Evolutionary conservation across 2,797 vertebrate genomes (phyloP).

Genomic region (Rhinatrema bivittatum): DNA sequence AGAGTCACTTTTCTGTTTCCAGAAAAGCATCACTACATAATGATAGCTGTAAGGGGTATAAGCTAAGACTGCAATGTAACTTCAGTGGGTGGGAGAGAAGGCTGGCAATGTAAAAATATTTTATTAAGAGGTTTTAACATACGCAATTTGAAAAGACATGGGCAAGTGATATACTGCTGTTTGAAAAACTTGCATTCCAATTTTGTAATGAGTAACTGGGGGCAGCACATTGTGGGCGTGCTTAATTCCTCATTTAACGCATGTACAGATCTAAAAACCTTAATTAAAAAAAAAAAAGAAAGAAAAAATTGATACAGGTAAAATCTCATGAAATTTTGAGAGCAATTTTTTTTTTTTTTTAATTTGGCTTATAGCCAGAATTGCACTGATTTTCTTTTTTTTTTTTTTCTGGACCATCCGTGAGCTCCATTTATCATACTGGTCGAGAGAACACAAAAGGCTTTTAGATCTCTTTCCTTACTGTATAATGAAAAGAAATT

Average conservation of each 20-base stretch:
- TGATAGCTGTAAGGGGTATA: background rate
- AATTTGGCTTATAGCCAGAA: slow-evolving; percentile 23
- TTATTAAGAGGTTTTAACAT: too few species aligned
- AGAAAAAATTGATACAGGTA: slow-evolving; percentile 15
- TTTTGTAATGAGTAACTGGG: too few species aligned
- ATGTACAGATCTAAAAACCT: slow-evolving; percentile 29
- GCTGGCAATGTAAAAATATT: background rate
- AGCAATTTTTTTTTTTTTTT: slow-evolving; percentile 8
- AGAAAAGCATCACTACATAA: background rate
- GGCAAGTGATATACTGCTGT: background rate
- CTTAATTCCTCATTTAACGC: too few species aligned
- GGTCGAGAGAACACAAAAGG: slow-evolving; percentile 42
- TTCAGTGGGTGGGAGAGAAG: slow-evolving; percentile 4
- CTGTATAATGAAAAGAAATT: slow-evolving; percentile 70
- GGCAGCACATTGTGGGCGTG: too few species aligned
- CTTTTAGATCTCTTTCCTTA: slow-evolving; percentile 61
- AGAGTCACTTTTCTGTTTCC: background rate
- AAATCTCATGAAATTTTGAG: slow-evolving; percentile 19
- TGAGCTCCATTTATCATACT: slow-evolving; percentile 40
- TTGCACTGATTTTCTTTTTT: slow-evolving; percentile 31
- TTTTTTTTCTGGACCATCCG: slow-evolving; percentile 30
- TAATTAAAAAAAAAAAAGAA: slow-evolving; percentile 14
- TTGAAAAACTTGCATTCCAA: too few species aligned
- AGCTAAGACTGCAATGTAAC: background rate
- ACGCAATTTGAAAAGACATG: too few species aligned